These are phyloP conservation scores for Sardinella longiceps DNA, from an alignment of 2,797 vertebrate genomes.

Conservation along the genomic window DNA sequence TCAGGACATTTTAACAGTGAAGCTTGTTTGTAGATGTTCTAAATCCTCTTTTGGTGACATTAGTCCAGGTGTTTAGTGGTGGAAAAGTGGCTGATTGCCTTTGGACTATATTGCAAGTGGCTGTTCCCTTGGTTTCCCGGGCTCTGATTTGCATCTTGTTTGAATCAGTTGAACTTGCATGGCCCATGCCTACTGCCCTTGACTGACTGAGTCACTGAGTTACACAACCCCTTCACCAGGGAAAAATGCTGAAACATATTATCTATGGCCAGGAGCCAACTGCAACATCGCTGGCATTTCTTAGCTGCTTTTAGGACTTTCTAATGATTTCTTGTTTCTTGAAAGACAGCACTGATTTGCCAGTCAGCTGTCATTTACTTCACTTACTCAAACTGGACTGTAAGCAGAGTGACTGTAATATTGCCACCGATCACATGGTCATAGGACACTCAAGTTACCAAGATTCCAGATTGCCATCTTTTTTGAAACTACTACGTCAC, in stretches of 20 bases:
- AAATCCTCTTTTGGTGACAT: slow-evolving; percentile 9
- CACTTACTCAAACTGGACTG: background rate
- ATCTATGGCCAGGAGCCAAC: background rate
- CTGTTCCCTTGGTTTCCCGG: slow-evolving; percentile 46
- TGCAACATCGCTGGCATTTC: background rate
- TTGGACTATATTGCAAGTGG: slow-evolving; percentile 36
- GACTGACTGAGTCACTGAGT: background rate
- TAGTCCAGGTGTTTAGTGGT: slow-evolving; percentile 23
- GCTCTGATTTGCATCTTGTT: slow-evolving; percentile 66
- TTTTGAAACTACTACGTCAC: background rate
- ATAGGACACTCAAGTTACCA: background rate
- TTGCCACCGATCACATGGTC: too few species aligned
- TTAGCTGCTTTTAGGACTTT: background rate
- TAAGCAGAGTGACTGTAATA: too few species aligned
- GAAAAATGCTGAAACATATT: background rate
- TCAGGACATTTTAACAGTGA: background rate
- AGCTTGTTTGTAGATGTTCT: background rate
- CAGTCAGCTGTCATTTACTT: background rate
- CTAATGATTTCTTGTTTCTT: background rate
- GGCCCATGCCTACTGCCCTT: slow-evolving; percentile 1
- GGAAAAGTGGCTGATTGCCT: slow-evolving; percentile 8
- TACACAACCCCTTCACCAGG: slow-evolving; percentile 36
- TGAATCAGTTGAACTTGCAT: slow-evolving; percentile 56
- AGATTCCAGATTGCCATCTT: background rate
- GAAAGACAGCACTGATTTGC: background rate